Evolutionary conservation across 2,888 invertebrate genomes (phyloP).

Genomic region (Mesorhabditis sp.): DNA sequence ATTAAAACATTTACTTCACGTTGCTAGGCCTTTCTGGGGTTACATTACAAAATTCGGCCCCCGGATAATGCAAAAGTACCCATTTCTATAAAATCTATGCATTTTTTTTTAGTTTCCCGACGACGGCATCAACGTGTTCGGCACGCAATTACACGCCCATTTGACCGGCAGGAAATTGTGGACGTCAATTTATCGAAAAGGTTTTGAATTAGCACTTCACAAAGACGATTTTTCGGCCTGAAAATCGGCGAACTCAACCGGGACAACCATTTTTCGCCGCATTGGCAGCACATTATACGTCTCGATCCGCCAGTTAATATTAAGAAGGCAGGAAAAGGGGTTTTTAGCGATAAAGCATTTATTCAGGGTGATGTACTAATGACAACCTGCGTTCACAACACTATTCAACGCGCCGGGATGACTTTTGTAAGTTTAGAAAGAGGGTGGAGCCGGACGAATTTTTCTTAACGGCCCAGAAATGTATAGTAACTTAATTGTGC

Average conservation of each 20-base stretch:
- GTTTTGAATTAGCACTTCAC: background rate
- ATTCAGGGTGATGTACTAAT: conserved; percentile 84
- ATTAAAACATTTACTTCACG: no score
- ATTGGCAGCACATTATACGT: conserved; percentile 77
- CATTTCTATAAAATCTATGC: no score
- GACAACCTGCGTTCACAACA: conserved; percentile 85
- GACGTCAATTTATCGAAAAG: conserved; percentile 78
- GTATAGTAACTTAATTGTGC: no score
- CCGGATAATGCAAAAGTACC: no score
- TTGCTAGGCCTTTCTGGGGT: no score
- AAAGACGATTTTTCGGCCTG: conserved; percentile 59
- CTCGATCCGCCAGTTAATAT: conserved; percentile 29
- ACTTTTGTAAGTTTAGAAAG: conserved; percentile 21
- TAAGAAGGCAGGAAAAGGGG: conserved; percentile 14
- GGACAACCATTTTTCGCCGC: conserved; percentile 92
- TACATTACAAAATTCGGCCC: no score
- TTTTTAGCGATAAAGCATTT: background rate
- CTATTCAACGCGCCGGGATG: conserved; percentile 62
- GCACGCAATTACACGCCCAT: conserved; percentile 94
- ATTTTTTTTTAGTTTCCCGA: conserved; percentile 64
- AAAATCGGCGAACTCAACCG: conserved; percentile 81
- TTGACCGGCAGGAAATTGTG: conserved; percentile 78
- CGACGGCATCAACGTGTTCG: conserved; percentile 83
- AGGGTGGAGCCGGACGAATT: no score
- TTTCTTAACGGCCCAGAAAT: no score